A percentile compares a stretch with the other conserved stretches of the same genome.
phyloP scores from a whole-genome alignment of 2,888 invertebrate species.

The Crossocerus cetratus region DNA sequence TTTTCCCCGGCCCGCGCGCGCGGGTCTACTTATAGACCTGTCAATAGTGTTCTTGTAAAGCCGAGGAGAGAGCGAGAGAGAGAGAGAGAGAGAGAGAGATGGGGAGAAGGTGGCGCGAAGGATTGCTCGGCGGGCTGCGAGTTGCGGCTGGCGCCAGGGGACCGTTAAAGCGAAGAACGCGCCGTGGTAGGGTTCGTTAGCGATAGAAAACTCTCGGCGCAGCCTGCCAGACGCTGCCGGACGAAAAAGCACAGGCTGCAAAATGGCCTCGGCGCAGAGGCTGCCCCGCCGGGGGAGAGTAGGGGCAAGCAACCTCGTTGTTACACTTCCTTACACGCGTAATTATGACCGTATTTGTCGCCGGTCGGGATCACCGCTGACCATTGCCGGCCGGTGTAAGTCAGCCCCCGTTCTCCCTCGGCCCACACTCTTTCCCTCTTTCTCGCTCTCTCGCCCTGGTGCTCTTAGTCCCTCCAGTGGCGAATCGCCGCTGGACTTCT shows the following conservation, averaged over 20 bases:
- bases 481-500: neutral
- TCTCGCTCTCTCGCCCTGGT: neutral
- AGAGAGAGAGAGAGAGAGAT: constrained; percentile 28
- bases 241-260: constrained; percentile 18
- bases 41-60: constrained; percentile 13
- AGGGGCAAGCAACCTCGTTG: constrained; percentile 37
- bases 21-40: neutral
- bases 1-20: neutral
- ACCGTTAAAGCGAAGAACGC: constrained; percentile 26
- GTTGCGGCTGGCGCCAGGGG: constrained; percentile 32
- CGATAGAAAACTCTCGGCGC: constrained; percentile 5
- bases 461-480: neutral
- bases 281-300: constrained; percentile 31
- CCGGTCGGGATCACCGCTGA: constrained; percentile 25
- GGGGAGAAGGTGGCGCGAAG: too few species aligned
- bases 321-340: constrained; percentile 57
- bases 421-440: neutral
- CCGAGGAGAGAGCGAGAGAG: constrained; percentile 3
- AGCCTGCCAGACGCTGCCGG: constrained; percentile 1
- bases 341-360: constrained; percentile 60
- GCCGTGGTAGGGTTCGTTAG: constrained; percentile 20
- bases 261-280: constrained; percentile 46
- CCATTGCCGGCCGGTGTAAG: constrained; percentile 16
- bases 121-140: neutral
- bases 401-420: neutral